Evolutionary conservation across 2,113 vertebrate species (phyloP), one percentile per base, ranked within the genome.

Genomic region (Zosterops japonicus): DNA sequence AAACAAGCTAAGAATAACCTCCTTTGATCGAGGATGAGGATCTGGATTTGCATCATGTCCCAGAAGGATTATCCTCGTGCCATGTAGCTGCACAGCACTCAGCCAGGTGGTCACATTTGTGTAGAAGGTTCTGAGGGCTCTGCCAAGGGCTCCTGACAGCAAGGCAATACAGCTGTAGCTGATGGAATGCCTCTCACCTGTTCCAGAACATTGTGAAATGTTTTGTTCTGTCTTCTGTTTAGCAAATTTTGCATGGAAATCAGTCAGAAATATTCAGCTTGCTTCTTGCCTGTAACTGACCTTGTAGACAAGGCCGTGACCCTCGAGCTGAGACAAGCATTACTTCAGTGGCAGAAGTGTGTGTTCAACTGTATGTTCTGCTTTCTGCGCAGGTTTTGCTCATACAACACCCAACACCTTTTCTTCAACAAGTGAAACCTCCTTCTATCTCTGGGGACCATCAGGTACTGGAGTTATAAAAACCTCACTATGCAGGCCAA

Each of bases 401-500:
- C 97, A 92, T 81, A 31, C 93, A 14, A 68, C 97, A 35, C 98
- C 98, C 6, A 94, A 97, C 39, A 97, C 95, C 71, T 97, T 98
- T 87, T 85, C 94, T 44, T 97, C 98, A 59, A 97, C 98, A 64
- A 93, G 95, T 68, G 98, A 98, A 94, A 87, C 98, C 41, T 98
- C 99, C 1, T 98, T 98, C 92, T 98, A 97, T 94, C 98, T 98
- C 60, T 98, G 98, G 98, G 98, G 97, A 44, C 96, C 98, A 8
- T 95, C 97, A 61, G 19, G 93, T 49, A 93, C 76, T 88, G 94
- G 97, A 84, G 81, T 98, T 87, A 88, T 97, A 60, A 98, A 97
- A 95, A 97, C 97, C 55, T 94, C 97, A 22, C 67, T 97, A 25
- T 92, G 87, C 82, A 96, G 98, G 88, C 97, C 98, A 25, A 92